Percentiles rank a stretch among this genome's conserved stretches.
Evolutionary conservation across 2,113 vertebrate species (phyloP).

Genomic region (Reinhardtius hippoglossoides): DNA sequence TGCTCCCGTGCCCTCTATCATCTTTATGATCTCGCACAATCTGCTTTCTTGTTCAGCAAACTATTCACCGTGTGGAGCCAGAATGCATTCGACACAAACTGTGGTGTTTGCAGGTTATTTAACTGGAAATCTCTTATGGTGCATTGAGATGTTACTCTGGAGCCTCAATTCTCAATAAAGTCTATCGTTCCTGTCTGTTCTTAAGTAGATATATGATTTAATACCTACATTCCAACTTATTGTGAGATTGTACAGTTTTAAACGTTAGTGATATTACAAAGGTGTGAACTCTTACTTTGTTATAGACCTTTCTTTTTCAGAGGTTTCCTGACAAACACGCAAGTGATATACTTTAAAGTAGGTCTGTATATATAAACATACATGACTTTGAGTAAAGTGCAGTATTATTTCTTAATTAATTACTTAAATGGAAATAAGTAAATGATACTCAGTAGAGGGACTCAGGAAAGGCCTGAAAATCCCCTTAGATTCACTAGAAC

Average conservation of each 20-base stretch:
- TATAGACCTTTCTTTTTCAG: neutral
- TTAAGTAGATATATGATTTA: too few species aligned
- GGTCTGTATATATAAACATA: neutral
- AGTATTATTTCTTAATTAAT: too few species aligned
- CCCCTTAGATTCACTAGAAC: neutral
- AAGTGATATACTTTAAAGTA: neutral
- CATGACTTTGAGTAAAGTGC: too few species aligned
- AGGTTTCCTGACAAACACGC: neutral
- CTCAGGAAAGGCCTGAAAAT: too few species aligned
- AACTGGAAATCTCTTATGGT: too few species aligned
- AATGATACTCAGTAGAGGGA: too few species aligned
- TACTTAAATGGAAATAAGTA: too few species aligned
- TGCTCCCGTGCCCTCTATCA: neutral
- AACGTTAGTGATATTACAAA: neutral
- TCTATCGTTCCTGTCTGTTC: too few species aligned
- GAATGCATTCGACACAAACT: neutral
- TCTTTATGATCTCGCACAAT: neutral
- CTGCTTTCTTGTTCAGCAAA: neutral
- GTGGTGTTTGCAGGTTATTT: too few species aligned
- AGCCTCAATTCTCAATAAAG: too few species aligned
- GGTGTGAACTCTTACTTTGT: neutral
- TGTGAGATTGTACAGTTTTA: neutral
- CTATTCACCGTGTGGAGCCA: neutral
- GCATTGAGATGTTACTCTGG: too few species aligned
- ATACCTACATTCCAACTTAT: neutral